A percentile compares a stretch with the other conserved stretches of the same genome.
phyloP scores from a whole-genome alignment of 1,140 invertebrate genomes.

The Atta colombica region DNA sequence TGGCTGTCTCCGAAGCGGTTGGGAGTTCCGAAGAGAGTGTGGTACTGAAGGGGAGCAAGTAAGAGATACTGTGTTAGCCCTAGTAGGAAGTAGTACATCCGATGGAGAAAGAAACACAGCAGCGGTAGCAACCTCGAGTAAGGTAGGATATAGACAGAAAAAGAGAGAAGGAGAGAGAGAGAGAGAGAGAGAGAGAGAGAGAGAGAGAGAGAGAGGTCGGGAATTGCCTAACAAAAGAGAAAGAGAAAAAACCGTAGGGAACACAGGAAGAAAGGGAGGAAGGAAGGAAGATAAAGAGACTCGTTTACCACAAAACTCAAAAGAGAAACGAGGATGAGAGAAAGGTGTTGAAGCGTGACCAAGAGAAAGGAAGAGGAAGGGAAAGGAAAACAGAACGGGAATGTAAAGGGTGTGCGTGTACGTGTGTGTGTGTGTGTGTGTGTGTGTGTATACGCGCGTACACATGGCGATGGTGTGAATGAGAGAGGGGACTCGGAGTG shows the following conservation, averaged over 20 bases:
- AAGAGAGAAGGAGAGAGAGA: not conserved
- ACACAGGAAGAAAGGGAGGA: constrained; percentile 42
- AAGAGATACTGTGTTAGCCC: not conserved
- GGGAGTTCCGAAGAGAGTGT: constrained; percentile 65
- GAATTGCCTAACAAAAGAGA: not conserved
- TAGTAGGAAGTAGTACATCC: constrained; percentile 41
- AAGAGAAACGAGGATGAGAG: constrained; percentile 62
- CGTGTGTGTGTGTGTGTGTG: not conserved
- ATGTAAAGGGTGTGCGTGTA: constrained; percentile 6
- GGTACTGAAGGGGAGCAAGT: constrained; percentile 37
- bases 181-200: constrained; percentile 32
- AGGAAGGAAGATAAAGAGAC: constrained; percentile 68
- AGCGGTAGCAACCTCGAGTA: constrained; percentile 57
- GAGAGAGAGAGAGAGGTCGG: constrained; percentile 17
- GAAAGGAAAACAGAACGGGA: constrained; percentile 51
- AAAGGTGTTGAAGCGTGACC: constrained; percentile 72
- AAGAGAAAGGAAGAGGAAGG: constrained; percentile 33
- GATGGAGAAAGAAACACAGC: constrained; percentile 45
- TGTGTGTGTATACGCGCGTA: not conserved
- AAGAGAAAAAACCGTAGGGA: not conserved
- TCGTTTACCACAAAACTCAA: constrained; percentile 71
- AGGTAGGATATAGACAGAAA: not conserved
- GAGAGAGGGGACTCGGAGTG: constrained; percentile 56
- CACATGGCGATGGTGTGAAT: constrained; percentile 18
- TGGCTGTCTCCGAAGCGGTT: constrained; percentile 72